These are phyloP conservation scores for Pachyseris speciosa DNA, from an alignment of 64 coral and sea anemone species.

Conservation along the genomic window DNA sequence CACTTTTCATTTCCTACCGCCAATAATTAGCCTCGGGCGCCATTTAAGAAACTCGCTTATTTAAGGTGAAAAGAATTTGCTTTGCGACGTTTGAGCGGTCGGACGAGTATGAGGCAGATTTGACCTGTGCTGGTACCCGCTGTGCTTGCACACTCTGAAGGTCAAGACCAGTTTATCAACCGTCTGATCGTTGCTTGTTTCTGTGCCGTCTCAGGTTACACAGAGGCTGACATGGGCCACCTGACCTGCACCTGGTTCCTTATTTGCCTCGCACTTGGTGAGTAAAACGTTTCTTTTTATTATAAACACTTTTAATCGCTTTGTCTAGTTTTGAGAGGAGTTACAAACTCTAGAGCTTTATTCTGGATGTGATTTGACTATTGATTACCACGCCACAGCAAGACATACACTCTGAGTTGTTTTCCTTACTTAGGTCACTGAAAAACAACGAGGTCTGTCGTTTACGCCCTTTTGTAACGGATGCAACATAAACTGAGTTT, in stretches of 20 bases:
- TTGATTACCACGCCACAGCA: background rate
- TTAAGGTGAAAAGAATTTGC: constrained; percentile 46
- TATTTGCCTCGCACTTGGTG: constrained; percentile 22
- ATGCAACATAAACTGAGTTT: background rate
- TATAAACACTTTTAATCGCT: background rate
- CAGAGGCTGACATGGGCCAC: constrained; percentile 21
- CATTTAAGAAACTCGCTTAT: background rate
- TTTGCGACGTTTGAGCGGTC: background rate
- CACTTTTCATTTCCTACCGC: background rate
- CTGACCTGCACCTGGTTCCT: background rate
- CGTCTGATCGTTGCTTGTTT: background rate
- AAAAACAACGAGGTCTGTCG: background rate
- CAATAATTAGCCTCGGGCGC: background rate
- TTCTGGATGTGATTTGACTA: background rate
- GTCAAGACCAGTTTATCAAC: background rate
- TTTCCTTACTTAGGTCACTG: background rate
- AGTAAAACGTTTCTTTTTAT: background rate
- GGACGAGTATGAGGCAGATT: background rate
- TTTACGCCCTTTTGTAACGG: background rate
- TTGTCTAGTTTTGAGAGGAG: background rate
- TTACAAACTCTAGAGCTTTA: background rate
- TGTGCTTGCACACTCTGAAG: constrained; percentile 14
- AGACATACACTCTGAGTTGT: background rate
- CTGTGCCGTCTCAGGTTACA: constrained; percentile 17
- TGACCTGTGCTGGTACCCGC: constrained; percentile 5